Evolutionary conservation across 2,797 vertebrate genomes (phyloP).

Genomic region (Neostethus bicornis): DNA sequence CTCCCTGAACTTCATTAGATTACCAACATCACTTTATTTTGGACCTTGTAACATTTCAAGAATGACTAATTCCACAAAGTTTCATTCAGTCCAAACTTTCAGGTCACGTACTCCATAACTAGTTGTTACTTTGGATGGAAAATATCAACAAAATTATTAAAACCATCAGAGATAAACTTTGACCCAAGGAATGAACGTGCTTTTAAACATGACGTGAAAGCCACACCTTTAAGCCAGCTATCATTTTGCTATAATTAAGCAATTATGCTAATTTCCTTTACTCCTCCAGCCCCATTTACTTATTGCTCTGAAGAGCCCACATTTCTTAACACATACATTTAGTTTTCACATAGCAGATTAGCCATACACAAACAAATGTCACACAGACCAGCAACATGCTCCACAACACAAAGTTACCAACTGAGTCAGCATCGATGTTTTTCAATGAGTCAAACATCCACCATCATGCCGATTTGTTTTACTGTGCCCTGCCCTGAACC

Average conservation of each 20-base stretch:
- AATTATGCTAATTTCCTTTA: too few relatives aligned
- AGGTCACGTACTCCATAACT: slow-evolving; percentile 33
- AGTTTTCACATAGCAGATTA: slow-evolving; percentile 21
- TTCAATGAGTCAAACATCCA: slow-evolving; percentile 69
- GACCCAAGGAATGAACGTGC: slow-evolving; percentile 51
- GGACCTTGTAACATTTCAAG: slow-evolving; percentile 57
- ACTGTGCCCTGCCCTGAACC: slow-evolving; percentile 55
- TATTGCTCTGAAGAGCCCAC: neutral
- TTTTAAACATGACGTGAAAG: slow-evolving; percentile 42
- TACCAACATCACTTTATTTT: slow-evolving; percentile 45
- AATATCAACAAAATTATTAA: slow-evolving; percentile 57
- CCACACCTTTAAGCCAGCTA: slow-evolving; percentile 48
- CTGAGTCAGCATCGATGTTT: slow-evolving; percentile 74
- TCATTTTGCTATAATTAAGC: slow-evolving; percentile 25
- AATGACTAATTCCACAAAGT: slow-evolving; percentile 60
- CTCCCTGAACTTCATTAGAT: slow-evolving; percentile 43
- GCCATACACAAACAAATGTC: slow-evolving; percentile 12
- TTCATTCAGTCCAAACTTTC: slow-evolving; percentile 39
- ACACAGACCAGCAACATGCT: slow-evolving; percentile 40
- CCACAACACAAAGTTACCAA: slow-evolving; percentile 54
- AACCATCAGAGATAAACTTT: slow-evolving; percentile 59
- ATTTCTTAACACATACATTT: slow-evolving; percentile 1
- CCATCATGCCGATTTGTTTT: slow-evolving; percentile 62
- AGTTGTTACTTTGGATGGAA: slow-evolving; percentile 39
- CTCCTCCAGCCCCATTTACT: too few relatives aligned